These are phyloP conservation scores for Ennomos quercinarius DNA, from an alignment of 2,888 invertebrate species.

Conservation along the genomic window DNA sequence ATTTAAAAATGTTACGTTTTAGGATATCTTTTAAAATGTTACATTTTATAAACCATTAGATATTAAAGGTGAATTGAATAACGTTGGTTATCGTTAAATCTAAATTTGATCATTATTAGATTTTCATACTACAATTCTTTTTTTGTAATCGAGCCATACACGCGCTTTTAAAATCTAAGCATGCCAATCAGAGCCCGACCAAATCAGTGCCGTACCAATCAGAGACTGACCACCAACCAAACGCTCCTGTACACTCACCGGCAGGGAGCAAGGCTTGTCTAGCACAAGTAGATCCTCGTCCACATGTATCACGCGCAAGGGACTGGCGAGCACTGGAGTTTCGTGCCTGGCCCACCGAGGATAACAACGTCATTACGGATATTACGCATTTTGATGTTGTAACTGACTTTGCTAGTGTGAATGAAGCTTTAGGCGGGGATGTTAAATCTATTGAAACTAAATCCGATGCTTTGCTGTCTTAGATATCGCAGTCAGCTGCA, in stretches of 20 bases:
- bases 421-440: slow-evolving; percentile 21
- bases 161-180: background rate
- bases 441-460: slow-evolving; percentile 22
- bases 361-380: slow-evolving; percentile 56
- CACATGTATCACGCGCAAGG: slow-evolving; percentile 92
- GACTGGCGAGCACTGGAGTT: slow-evolving; percentile 92
- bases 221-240: slow-evolving; percentile 58
- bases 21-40: too few species aligned
- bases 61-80: too few species aligned
- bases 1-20: too few species aligned
- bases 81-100: too few species aligned
- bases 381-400: slow-evolving; percentile 53
- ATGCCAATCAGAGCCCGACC: slow-evolving; percentile 23
- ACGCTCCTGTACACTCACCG: slow-evolving; percentile 88
- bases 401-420: slow-evolving; percentile 45
- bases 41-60: too few species aligned
- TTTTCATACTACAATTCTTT: too few species aligned
- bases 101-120: too few species aligned
- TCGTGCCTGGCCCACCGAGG: slow-evolving; percentile 90
- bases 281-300: slow-evolving; percentile 94
- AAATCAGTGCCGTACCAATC: slow-evolving; percentile 32
- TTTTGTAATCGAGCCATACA: too few species aligned
- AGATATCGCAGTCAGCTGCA: background rate
- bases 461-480: slow-evolving; percentile 7
- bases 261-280: slow-evolving; percentile 95